Evolutionary conservation across 2,113 vertebrate species (phyloP).

Genomic region (Mustelus asterias): DNA sequence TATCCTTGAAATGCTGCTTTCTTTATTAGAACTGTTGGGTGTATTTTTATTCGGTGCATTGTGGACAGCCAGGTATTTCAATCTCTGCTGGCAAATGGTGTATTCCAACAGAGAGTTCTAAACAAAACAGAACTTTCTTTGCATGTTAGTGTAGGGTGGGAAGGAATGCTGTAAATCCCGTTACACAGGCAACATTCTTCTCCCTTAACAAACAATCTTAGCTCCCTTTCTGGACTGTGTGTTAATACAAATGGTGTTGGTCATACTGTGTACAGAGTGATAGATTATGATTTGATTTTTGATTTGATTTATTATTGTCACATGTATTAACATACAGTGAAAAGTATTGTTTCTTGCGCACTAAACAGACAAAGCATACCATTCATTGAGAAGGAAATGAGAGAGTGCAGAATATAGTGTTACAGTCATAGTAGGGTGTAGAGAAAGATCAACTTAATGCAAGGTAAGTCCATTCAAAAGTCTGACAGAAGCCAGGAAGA

Average conservation of each 20-base stretch:
- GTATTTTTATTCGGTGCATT: background rate
- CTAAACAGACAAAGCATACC: too few relatives aligned
- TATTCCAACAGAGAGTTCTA: background rate
- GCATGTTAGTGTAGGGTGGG: background rate
- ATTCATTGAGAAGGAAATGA: too few relatives aligned
- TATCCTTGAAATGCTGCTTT: background rate
- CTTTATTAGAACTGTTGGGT: background rate
- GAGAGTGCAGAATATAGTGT: too few relatives aligned
- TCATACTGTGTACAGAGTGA: background rate
- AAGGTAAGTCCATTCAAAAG: too few relatives aligned
- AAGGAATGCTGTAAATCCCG: background rate
- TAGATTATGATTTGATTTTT: background rate
- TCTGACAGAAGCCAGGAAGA: too few relatives aligned
- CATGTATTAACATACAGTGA: too few relatives aligned
- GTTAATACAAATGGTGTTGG: background rate
- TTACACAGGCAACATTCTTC: conserved; percentile 14
- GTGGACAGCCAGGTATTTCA: background rate
- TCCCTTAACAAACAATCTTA: conserved; percentile 14
- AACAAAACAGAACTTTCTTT: background rate
- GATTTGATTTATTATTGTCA: too few relatives aligned
- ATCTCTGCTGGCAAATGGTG: background rate
- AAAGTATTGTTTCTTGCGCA: too few relatives aligned
- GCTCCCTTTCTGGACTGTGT: background rate
- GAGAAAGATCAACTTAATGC: too few relatives aligned
- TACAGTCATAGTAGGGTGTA: too few relatives aligned